phyloP scores from a whole-genome alignment of 2,797 vertebrate species.

The Zenarchopterus dispar region DNA sequence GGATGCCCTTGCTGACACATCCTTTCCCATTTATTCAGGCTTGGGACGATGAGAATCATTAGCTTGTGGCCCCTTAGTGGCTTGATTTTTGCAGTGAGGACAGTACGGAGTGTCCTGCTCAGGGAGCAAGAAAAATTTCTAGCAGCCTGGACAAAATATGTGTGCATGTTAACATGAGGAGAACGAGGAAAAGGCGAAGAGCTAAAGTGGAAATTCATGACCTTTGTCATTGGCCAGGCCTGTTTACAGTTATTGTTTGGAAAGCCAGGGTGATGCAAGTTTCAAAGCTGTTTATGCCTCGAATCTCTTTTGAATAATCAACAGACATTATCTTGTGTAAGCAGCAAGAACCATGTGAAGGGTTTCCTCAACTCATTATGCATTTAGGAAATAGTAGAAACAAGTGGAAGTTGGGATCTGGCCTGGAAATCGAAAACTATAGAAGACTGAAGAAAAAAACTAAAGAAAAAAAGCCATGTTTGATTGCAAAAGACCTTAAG shows the following conservation, averaged over 20 bases:
- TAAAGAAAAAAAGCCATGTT: too few relatives aligned
- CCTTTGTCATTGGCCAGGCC: not conserved
- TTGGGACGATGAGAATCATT: too few relatives aligned
- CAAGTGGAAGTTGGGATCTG: not conserved
- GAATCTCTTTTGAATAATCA: not conserved
- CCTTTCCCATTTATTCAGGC: too few relatives aligned
- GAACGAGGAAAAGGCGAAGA: not conserved
- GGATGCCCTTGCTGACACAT: too few relatives aligned
- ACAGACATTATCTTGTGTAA: conserved; percentile 1
- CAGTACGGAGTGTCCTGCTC: too few relatives aligned
- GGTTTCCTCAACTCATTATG: not conserved
- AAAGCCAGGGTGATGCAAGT: not conserved
- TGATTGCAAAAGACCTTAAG: too few relatives aligned
- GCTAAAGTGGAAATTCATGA: not conserved
- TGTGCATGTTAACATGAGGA: not conserved
- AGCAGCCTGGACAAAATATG: not conserved
- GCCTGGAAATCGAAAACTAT: too few relatives aligned
- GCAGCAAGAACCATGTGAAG: not conserved
- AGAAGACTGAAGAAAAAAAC: too few relatives aligned
- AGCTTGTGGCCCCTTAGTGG: too few relatives aligned
- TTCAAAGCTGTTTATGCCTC: not conserved
- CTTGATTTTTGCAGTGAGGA: too few relatives aligned
- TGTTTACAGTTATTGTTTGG: not conserved
- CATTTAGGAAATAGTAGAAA: not conserved
- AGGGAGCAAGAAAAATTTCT: not conserved